phyloP scores from a whole-genome alignment of 2,888 invertebrate species.

The Diabrotica balteata region DNA sequence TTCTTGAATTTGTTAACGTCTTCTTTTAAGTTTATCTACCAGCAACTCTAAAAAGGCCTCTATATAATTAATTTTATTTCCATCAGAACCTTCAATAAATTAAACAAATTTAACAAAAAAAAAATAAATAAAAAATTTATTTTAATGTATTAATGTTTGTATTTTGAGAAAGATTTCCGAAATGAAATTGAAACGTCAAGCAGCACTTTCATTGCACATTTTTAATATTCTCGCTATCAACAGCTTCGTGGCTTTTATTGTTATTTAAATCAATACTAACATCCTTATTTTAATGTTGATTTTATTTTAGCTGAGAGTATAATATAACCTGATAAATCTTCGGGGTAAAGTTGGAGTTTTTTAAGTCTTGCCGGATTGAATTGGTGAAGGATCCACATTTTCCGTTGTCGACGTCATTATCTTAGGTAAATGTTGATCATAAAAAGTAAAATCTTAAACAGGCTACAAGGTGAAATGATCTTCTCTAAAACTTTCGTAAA shows the following conservation, averaged over 20 bases:
- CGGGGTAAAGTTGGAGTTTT: background rate
- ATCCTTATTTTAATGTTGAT: background rate
- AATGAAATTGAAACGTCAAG: too few relatives aligned
- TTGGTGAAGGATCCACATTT: too few relatives aligned
- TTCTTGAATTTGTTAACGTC: too few relatives aligned
- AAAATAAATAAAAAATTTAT: too few relatives aligned
- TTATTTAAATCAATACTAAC: background rate
- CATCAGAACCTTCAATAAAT: too few relatives aligned
- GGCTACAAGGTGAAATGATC: background rate
- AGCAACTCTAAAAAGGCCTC: background rate
- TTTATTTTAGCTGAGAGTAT: too few relatives aligned
- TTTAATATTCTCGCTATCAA: conserved; percentile 1
- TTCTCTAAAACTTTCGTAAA: conserved; percentile 9
- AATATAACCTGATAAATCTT: background rate
- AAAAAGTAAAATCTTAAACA: background rate
- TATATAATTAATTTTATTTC: too few relatives aligned
- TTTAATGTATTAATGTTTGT: too few relatives aligned
- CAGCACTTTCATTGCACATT: background rate
- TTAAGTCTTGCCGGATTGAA: background rate
- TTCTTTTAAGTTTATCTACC: conserved; percentile 15
- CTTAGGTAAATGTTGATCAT: background rate
- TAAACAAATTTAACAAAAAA: too few relatives aligned
- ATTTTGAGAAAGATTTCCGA: too few relatives aligned
- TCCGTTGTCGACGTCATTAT: conserved; percentile 12
- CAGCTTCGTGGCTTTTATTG: background rate